Conservation (phyloP, 2,888 invertebrate genomes). For the Griposia aprilina region DNA sequence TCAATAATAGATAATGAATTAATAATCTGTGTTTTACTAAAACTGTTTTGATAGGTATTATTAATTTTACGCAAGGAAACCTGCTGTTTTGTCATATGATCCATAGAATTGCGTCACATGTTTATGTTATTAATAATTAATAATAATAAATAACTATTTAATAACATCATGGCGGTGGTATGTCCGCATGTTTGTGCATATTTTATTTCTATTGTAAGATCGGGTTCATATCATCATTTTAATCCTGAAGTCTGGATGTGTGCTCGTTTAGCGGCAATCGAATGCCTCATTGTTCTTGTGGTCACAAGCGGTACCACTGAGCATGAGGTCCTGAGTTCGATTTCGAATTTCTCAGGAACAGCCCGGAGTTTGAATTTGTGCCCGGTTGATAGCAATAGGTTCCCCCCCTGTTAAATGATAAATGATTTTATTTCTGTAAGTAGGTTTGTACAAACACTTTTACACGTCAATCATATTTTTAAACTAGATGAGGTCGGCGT, state of each 20-base stretch:
- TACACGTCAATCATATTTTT: too few relatives aligned
- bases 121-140: slow-evolving; percentile 23
- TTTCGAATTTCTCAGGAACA: too few relatives aligned
- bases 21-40: slow-evolving; percentile 1
- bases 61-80: neutral
- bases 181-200: slow-evolving; percentile 31
- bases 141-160: slow-evolving; percentile 4
- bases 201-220: neutral
- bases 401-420: too few relatives aligned
- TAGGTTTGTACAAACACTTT: too few relatives aligned
- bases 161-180: neutral
- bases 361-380: too few relatives aligned
- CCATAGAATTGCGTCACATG: slow-evolving; percentile 8
- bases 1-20: neutral
- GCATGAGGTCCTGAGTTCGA: too few relatives aligned
- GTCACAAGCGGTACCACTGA: too few relatives aligned
- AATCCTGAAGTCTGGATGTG: neutral
- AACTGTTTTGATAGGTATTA: neutral
- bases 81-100: neutral
- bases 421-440: too few relatives aligned
- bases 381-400: too few relatives aligned
- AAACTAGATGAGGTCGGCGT: too few relatives aligned
- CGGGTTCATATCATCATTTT: neutral
- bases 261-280: too few relatives aligned
- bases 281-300: too few relatives aligned